phyloP scores from a whole-genome alignment of 2,797 vertebrate genomes.

The Lagocephalus sceleratus region DNA sequence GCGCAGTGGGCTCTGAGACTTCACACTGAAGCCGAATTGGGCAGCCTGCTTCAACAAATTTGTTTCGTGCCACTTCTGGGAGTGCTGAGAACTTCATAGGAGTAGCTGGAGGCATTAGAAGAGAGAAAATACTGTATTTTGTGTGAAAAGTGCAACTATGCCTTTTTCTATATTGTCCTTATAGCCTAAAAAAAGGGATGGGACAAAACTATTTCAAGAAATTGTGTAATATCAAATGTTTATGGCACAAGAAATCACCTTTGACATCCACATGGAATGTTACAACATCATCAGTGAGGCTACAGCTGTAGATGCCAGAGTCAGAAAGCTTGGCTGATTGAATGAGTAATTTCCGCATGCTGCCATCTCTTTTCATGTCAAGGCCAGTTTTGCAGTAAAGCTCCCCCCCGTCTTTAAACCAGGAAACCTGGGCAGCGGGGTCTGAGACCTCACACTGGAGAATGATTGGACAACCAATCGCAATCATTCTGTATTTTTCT shows the following conservation, averaged over 20 bases:
- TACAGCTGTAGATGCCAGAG: slow-evolving; percentile 77
- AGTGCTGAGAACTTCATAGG: slow-evolving; percentile 72
- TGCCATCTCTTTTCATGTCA: slow-evolving; percentile 72
- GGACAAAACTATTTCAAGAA: too few relatives aligned
- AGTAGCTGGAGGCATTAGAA: slow-evolving; percentile 60
- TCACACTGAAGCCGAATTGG: slow-evolving; percentile 83
- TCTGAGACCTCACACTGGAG: slow-evolving; percentile 78
- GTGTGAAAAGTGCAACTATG: not conserved
- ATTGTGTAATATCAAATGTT: not conserved
- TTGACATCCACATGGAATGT: slow-evolving; percentile 74
- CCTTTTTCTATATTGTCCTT: not conserved
- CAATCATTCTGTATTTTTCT: slow-evolving; percentile 66
- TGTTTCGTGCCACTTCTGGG: slow-evolving; percentile 72
- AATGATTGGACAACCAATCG: slow-evolving; percentile 67
- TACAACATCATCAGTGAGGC: slow-evolving; percentile 64
- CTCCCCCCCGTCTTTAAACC: slow-evolving; percentile 74
- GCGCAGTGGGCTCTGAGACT: slow-evolving; percentile 76
- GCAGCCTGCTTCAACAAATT: slow-evolving; percentile 71
- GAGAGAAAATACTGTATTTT: slow-evolving; percentile 3
- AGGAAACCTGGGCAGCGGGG: slow-evolving; percentile 65
- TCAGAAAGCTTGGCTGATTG: slow-evolving; percentile 72
- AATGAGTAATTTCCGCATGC: slow-evolving; percentile 69
- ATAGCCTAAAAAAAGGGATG: not conserved
- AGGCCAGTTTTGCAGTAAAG: slow-evolving; percentile 71
- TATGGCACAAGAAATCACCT: slow-evolving; percentile 67